A percentile compares a stretch with the other conserved stretches of the same genome.
Evolutionary conservation across 37 sponge, comb jelly and placozoan species (phyloP).

Genomic region (Bolinopsis microptera): DNA sequence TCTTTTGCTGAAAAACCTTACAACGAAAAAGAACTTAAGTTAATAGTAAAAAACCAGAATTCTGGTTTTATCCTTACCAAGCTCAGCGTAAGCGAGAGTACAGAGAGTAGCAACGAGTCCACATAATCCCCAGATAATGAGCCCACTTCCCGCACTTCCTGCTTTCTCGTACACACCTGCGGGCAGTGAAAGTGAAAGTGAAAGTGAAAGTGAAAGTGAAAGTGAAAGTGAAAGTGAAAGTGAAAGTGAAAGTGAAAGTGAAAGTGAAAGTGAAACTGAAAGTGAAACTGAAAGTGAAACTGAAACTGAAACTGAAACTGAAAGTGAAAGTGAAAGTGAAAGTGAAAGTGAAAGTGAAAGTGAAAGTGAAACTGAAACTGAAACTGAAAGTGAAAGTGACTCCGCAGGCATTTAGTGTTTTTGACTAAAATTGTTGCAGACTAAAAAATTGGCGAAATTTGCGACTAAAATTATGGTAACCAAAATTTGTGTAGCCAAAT

Average conservation of each 20-base stretch:
- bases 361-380: not conserved
- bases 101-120: conserved; percentile 27
- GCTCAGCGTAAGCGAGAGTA: conserved; percentile 37
- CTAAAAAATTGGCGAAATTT: too few species aligned
- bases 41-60: too few species aligned
- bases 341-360: too few species aligned
- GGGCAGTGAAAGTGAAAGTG: too few species aligned
- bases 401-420: too few species aligned
- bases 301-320: not conserved
- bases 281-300: not conserved
- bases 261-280: not conserved
- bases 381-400: not conserved
- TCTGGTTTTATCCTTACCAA: conserved; percentile 13
- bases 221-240: not conserved
- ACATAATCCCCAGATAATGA: not conserved
- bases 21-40: too few species aligned
- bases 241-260: not conserved
- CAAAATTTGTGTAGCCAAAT: too few species aligned
- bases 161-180: conserved; percentile 29
- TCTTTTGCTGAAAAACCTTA: too few species aligned
- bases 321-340: not conserved
- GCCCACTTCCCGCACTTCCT: conserved; percentile 15
- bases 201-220: not conserved
- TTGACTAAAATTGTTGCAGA: too few species aligned
- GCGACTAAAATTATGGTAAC: too few species aligned